These are phyloP conservation scores for Ichneumoninae sp. DNA, from an alignment of 2,888 invertebrate species.

Conservation along the genomic window DNA sequence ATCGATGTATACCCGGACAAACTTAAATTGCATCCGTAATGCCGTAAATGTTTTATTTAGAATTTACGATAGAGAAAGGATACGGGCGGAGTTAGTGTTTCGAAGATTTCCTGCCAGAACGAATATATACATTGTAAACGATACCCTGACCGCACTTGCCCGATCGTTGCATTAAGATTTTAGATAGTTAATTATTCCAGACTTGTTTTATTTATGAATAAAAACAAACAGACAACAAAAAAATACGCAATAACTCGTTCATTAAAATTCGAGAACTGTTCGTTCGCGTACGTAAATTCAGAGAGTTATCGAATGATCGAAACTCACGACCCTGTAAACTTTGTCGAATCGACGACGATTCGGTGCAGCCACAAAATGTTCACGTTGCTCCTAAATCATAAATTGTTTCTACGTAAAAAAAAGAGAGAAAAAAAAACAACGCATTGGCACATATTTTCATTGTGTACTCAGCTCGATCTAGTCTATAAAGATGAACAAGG, in stretches of 20 bases:
- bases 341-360: conserved; percentile 22
- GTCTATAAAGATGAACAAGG: conserved; percentile 76
- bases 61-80: conserved; percentile 21
- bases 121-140: conserved; percentile 12
- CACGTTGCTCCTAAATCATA: conserved; percentile 23
- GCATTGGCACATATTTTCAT: conserved; percentile 72
- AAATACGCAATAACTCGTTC: conserved; percentile 8
- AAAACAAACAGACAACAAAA: not conserved
- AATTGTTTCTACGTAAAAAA: conserved; percentile 40
- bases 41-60: conserved; percentile 43
- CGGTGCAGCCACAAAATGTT: conserved; percentile 51
- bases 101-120: conserved; percentile 44
- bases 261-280: conserved; percentile 36
- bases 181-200: conserved; percentile 26
- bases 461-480: conserved; percentile 80
- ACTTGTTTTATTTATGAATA: conserved; percentile 39
- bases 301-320: conserved; percentile 23
- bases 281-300: conserved; percentile 30
- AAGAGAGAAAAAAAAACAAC: conserved; percentile 14
- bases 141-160: conserved; percentile 40
- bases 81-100: conserved; percentile 31
- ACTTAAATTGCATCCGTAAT: conserved; percentile 29
- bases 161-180: conserved; percentile 36
- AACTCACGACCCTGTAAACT: conserved; percentile 19
- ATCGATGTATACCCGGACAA: conserved; percentile 21